Evolutionary conservation across 2,113 vertebrate species (phyloP).

Genomic region (Tricholaema leucomelas): DNA sequence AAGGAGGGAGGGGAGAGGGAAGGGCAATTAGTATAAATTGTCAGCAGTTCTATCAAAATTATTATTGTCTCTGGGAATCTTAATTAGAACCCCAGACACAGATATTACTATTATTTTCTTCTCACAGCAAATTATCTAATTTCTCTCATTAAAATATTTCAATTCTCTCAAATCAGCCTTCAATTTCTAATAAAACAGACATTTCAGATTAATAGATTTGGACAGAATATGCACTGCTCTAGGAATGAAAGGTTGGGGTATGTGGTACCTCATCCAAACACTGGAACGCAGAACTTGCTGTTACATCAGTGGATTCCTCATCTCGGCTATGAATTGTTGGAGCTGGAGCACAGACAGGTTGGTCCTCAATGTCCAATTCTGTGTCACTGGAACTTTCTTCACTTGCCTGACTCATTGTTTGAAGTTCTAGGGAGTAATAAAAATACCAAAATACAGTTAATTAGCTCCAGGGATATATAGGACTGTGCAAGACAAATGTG

Average conservation of each 20-base stretch:
- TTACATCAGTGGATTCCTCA: slow-evolving; percentile 54
- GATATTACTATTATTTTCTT: too few species aligned
- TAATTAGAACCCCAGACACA: too few species aligned
- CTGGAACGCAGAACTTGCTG: slow-evolving; percentile 78
- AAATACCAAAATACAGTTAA: background rate
- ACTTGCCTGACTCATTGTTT: slow-evolving; percentile 73
- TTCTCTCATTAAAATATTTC: too few species aligned
- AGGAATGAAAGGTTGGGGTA: background rate
- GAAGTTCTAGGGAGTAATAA: slow-evolving; percentile 65
- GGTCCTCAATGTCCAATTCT: slow-evolving; percentile 50
- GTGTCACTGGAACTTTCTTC: slow-evolving; percentile 59
- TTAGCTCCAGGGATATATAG: background rate
- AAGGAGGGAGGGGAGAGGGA: too few species aligned
- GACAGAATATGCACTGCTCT: background rate
- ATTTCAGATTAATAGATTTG: background rate
- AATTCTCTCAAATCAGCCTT: background rate
- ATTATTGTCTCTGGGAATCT: too few species aligned
- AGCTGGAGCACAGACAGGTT: slow-evolving; percentile 51
- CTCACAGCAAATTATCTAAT: too few species aligned
- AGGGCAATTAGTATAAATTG: too few species aligned
- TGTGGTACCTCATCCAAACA: slow-evolving; percentile 84
- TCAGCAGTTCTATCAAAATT: too few species aligned
- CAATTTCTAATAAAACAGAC: background rate
- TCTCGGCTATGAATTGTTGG: slow-evolving; percentile 70
- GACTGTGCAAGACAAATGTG: background rate